Conservation (phyloP, 1,140 invertebrate species). For the Dufourea novaeangliae region DNA sequence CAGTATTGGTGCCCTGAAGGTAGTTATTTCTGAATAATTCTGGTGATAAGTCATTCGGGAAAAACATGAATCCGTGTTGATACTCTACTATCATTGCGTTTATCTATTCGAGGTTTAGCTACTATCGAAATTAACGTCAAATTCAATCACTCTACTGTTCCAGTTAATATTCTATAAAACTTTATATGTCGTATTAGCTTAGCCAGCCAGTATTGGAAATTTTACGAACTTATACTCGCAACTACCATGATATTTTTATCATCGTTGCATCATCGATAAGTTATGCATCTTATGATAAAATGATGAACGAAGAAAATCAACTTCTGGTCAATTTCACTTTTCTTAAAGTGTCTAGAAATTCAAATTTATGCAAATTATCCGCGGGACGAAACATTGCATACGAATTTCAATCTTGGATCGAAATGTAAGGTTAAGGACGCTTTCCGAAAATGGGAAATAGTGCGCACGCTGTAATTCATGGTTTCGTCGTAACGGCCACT, state of each 20-base stretch:
- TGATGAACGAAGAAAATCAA: too few species aligned
- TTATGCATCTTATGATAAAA: too few species aligned
- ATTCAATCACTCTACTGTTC: too few species aligned
- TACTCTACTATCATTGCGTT: background rate
- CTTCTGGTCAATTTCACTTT: too few species aligned
- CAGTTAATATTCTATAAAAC: too few species aligned
- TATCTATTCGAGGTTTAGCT: background rate
- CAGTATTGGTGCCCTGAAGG: conserved; percentile 80
- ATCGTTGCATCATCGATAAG: too few species aligned
- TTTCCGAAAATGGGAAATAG: background rate
- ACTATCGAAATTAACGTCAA: background rate
- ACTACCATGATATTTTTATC: too few species aligned
- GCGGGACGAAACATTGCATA: background rate
- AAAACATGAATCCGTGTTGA: background rate
- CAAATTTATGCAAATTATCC: too few species aligned
- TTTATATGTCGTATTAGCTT: too few species aligned
- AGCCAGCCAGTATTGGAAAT: too few species aligned
- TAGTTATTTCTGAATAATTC: conserved; percentile 55
- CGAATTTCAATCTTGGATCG: background rate
- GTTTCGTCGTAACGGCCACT: background rate
- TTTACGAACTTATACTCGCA: too few species aligned
- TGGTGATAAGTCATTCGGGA: background rate
- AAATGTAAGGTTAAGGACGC: background rate
- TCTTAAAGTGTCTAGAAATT: too few species aligned
- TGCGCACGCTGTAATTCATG: background rate